Percentiles rank a stretch among this genome's conserved stretches.
These are phyloP conservation scores for Strix uralensis DNA, from an alignment of 2,113 vertebrate species.

Conservation along the genomic window DNA sequence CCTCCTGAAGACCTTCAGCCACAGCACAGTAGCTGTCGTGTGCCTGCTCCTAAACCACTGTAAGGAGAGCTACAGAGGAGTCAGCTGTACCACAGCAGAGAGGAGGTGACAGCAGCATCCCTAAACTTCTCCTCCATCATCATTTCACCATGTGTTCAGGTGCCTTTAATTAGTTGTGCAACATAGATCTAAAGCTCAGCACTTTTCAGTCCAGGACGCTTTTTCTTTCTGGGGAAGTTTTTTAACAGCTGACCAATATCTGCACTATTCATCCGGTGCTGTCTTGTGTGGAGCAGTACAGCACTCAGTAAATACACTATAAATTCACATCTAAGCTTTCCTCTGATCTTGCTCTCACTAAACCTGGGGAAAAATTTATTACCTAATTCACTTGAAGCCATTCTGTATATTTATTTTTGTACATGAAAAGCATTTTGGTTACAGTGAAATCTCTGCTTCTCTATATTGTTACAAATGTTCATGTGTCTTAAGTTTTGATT, in stretches of 20 bases:
- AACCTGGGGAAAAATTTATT: background rate
- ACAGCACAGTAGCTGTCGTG: rapidly evolving
- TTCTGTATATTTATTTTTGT: background rate
- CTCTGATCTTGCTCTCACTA: background rate
- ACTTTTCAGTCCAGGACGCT: background rate
- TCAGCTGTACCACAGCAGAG: background rate
- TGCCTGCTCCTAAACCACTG: background rate
- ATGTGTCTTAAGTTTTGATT: background rate
- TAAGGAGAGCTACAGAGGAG: background rate
- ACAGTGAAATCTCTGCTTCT: background rate
- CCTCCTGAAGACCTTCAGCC: background rate
- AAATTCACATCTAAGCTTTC: background rate
- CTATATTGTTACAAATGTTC: background rate
- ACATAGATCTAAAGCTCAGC: background rate
- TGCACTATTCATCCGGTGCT: background rate
- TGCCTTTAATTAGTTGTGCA: background rate
- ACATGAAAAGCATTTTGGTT: background rate
- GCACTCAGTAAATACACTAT: background rate
- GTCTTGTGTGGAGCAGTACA: background rate
- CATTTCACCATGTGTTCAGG: rapidly evolving
- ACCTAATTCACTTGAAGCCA: background rate
- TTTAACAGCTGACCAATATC: background rate
- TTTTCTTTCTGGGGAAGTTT: background rate
- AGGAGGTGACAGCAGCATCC: background rate
- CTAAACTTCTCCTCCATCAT: background rate